These are phyloP conservation scores for Diuraphis noxia DNA, from an alignment of 1,140 invertebrate species.

Conservation along the genomic window DNA sequence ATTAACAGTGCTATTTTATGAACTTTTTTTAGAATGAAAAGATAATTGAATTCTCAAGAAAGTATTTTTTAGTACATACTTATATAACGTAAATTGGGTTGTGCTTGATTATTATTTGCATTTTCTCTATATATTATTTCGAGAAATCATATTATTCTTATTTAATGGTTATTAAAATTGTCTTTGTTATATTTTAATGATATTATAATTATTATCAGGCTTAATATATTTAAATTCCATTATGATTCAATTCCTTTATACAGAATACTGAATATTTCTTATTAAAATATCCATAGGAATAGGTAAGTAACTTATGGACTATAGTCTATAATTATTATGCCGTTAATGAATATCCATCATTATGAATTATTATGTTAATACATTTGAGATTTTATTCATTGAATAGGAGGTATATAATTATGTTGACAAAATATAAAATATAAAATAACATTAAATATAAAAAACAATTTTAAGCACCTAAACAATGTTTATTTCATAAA, in stretches of 20 bases:
- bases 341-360: not conserved
- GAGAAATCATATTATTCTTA: not conserved
- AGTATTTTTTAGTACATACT: not conserved
- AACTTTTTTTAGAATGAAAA: not conserved
- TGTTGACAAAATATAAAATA: not conserved
- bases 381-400: not conserved
- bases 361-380: not conserved
- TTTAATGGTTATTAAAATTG: not conserved
- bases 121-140: not conserved
- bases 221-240: not conserved
- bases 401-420: not conserved
- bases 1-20: not conserved
- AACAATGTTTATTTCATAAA: not conserved
- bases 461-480: not conserved
- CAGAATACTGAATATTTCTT: not conserved
- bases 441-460: not conserved
- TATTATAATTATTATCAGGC: not conserved
- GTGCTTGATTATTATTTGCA: not conserved
- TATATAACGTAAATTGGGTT: not conserved
- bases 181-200: not conserved
- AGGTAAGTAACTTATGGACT: not conserved
- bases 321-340: not conserved
- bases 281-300: not conserved
- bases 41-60: not conserved
- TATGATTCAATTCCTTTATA: not conserved